A percentile compares a stretch with the other conserved stretches of the same genome.
Evolutionary conservation across 2,113 vertebrate species (phyloP).

Genomic region (Spizaetus ornatus): DNA sequence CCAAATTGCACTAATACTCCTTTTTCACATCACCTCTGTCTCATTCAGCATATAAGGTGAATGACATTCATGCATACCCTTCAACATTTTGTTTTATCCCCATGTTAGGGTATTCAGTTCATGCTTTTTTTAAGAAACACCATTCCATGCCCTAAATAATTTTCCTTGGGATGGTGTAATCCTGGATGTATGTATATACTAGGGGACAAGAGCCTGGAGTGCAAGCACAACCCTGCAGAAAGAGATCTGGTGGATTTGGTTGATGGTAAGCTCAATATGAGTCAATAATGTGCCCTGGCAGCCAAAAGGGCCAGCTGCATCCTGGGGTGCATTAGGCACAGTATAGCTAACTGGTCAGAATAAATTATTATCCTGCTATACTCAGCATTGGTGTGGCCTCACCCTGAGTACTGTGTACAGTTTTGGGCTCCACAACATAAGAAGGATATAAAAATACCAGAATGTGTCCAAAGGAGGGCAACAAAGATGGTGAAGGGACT

Average conservation of each 20-base stretch:
- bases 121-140: neutral
- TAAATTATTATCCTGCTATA: neutral
- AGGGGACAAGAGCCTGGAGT: neutral
- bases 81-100: neutral
- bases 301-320: neutral
- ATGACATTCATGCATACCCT: neutral
- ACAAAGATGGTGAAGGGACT: neutral
- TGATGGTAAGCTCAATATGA: neutral
- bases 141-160: neutral
- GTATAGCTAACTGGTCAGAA: neutral
- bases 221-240: neutral
- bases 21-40: neutral
- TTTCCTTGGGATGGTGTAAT: neutral
- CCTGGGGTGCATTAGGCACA: neutral
- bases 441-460: neutral
- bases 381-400: neutral
- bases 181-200: neutral
- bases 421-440: neutral
- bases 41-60: neutral
- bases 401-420: neutral
- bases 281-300: neutral
- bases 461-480: neutral
- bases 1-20: neutral
- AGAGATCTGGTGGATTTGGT: neutral
- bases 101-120: neutral